Conservation (phyloP, 2,888 invertebrate species). For the Eupithecia exiguata region DNA sequence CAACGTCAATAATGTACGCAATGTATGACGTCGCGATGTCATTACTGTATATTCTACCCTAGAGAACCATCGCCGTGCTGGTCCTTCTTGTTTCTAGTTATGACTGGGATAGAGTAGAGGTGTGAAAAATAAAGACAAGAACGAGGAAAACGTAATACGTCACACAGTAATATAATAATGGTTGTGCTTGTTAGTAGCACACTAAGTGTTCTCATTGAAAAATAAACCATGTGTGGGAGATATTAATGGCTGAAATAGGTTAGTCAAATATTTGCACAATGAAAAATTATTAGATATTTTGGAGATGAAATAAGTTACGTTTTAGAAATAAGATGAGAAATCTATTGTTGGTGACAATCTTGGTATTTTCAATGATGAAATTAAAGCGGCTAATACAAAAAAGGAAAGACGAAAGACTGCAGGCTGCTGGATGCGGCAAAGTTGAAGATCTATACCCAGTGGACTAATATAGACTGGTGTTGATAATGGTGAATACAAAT, state of each 20-base stretch:
- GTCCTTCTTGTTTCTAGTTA: neutral
- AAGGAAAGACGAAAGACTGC: no score
- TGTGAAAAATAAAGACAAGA: slow-evolving; percentile 38
- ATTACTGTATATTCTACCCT: no score
- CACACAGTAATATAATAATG: slow-evolving; percentile 20
- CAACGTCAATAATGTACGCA: no score
- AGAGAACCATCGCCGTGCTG: no score
- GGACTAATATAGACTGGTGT: no score
- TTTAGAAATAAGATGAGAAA: neutral
- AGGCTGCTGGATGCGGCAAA: no score
- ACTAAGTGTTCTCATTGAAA: slow-evolving; percentile 13
- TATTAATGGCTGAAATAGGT: neutral
- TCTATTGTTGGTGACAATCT: neutral
- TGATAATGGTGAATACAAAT: no score
- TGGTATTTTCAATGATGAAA: neutral
- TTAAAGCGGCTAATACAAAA: no score
- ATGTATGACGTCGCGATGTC: no score
- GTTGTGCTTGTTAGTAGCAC: slow-evolving; percentile 18
- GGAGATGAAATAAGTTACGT: neutral
- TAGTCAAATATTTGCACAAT: neutral
- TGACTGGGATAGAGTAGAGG: slow-evolving; percentile 13
- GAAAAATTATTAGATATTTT: neutral
- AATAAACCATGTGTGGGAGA: slow-evolving; percentile 3
- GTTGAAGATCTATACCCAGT: no score
- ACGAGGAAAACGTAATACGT: slow-evolving; percentile 32